These are phyloP conservation scores for Peromyscus leucopus DNA, from an alignment of 2,113 vertebrate genomes.

Conservation along the genomic window DNA sequence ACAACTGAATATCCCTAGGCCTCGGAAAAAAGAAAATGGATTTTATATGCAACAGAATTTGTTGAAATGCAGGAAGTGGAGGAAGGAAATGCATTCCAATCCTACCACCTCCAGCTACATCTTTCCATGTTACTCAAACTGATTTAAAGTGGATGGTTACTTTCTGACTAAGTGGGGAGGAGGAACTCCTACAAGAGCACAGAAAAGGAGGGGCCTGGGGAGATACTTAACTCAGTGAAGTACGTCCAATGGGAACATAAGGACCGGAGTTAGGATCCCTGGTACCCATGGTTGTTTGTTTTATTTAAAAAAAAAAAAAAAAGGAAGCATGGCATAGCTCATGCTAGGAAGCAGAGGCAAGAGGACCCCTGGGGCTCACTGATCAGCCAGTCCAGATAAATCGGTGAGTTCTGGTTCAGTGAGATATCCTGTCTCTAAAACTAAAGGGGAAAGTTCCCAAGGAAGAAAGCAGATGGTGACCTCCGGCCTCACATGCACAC, in stretches of 20 bases:
- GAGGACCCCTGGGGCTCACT: background rate
- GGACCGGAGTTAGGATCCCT: background rate
- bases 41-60: background rate
- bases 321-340: background rate
- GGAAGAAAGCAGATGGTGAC: background rate
- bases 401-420: background rate
- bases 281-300: background rate
- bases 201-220: too few relatives aligned
- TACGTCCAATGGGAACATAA: background rate
- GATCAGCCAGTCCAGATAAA: too few relatives aligned
- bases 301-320: background rate
- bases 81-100: background rate
- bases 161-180: background rate
- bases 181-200: background rate
- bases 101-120: too few relatives aligned
- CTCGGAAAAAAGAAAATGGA: background rate
- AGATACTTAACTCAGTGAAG: background rate
- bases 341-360: background rate
- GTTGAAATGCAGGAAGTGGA: background rate
- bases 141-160: background rate
- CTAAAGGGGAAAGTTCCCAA: background rate
- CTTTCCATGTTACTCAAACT: background rate
- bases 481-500: background rate
- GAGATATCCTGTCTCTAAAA: background rate
- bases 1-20: background rate